Conservation (phyloP, 2,888 invertebrate genomes). For the Dioctria linearis region DNA sequence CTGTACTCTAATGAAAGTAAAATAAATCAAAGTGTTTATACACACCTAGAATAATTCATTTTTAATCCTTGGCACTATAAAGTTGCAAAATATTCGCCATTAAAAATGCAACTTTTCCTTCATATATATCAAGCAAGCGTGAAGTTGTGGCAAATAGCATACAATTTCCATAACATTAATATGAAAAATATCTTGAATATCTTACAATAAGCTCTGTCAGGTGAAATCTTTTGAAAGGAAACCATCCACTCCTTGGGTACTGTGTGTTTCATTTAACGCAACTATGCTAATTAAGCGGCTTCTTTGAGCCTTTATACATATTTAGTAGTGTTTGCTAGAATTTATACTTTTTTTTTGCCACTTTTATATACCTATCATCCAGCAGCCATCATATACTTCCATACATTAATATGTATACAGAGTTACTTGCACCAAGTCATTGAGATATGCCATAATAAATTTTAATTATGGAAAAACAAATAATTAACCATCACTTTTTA, state of each 20-base stretch:
- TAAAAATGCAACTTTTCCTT: too few relatives aligned
- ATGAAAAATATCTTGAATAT: too few relatives aligned
- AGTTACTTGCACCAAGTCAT: not conserved
- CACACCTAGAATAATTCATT: too few relatives aligned
- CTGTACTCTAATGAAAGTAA: too few relatives aligned
- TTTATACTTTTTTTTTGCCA: not conserved
- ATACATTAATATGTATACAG: not conserved
- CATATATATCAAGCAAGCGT: too few relatives aligned
- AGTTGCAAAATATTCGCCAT: too few relatives aligned
- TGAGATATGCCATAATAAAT: slow-evolving; percentile 39
- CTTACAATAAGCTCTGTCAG: too few relatives aligned
- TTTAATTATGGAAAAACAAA: slow-evolving; percentile 51
- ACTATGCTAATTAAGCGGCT: slow-evolving; percentile 58
- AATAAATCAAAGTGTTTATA: too few relatives aligned
- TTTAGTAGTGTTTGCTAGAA: slow-evolving; percentile 1
- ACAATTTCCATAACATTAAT: too few relatives aligned
- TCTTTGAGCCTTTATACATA: slow-evolving; percentile 43
- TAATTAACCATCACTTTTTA: slow-evolving; percentile 19
- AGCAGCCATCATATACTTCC: not conserved
- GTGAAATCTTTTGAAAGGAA: not conserved
- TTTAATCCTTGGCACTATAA: too few relatives aligned
- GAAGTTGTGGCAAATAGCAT: too few relatives aligned
- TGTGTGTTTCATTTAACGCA: slow-evolving; percentile 52
- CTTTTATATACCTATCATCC: not conserved
- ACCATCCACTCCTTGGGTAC: slow-evolving; percentile 11